A percentile compares a stretch with the other conserved stretches of the same genome.
phyloP scores from a whole-genome alignment of 2,797 vertebrate genomes.

The Falco concolor region DNA sequence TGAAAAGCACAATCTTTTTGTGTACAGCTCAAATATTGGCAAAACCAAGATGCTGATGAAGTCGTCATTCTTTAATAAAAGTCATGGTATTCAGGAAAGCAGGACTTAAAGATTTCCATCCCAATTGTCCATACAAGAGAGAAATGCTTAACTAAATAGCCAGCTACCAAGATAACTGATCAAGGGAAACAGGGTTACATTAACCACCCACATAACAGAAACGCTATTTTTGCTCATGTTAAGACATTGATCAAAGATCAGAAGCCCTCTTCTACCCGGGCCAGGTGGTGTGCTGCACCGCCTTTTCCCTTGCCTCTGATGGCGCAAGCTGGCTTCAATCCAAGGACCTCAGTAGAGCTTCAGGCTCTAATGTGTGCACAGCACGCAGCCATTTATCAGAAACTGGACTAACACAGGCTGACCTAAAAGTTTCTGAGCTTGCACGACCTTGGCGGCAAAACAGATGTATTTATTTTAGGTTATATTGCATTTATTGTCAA shows the following conservation, averaged over 20 bases:
- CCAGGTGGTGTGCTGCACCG: neutral
- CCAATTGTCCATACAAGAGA: neutral
- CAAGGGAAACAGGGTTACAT: neutral
- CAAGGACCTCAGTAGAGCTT: neutral
- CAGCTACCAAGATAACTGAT: neutral
- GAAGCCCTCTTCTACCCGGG: neutral
- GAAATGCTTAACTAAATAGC: neutral
- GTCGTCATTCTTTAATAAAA: constrained; percentile 23
- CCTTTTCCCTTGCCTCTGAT: neutral
- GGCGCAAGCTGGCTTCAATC: neutral
- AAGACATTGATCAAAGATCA: neutral
- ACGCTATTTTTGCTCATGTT: neutral
- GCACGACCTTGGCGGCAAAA: neutral
- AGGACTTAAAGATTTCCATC: neutral
- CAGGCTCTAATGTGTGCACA: fast-evolving
- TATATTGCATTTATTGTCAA: neutral
- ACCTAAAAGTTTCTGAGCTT: constrained; percentile 21
- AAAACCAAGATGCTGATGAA: neutral
- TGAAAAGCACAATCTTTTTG: neutral
- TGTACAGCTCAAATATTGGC: constrained; percentile 31
- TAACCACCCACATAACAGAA: neutral
- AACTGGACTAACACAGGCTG: neutral
- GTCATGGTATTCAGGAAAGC: neutral
- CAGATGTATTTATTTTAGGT: neutral
- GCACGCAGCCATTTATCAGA: neutral